These are phyloP conservation scores for Melanogrammus aeglefinus DNA, from an alignment of 2,797 vertebrate species.

Conservation along the genomic window DNA sequence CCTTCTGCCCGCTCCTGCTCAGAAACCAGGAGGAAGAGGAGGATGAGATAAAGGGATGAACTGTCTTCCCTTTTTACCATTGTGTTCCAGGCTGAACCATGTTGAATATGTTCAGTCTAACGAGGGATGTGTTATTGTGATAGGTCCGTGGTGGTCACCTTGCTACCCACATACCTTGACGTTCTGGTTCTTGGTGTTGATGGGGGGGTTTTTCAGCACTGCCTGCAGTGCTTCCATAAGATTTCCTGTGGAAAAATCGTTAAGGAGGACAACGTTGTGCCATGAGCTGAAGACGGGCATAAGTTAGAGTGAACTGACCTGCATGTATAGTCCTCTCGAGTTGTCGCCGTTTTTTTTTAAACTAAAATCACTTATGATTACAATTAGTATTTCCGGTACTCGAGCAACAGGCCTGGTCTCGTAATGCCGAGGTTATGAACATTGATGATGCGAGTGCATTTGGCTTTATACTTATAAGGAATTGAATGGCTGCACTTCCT, in stretches of 20 bases:
- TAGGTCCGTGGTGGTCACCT: neutral
- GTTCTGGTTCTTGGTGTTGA: slow-evolving; percentile 96
- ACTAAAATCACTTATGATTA: neutral
- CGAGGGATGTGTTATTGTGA: neutral
- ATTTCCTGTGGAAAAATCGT: slow-evolving; percentile 84
- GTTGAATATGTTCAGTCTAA: neutral
- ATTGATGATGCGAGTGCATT: slow-evolving; percentile 1
- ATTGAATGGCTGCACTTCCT: slow-evolving; percentile 46
- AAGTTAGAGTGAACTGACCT: too few species aligned
- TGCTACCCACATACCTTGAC: slow-evolving; percentile 81
- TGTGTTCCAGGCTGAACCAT: neutral
- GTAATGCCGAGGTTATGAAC: neutral
- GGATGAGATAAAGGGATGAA: neutral
- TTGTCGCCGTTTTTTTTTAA: neutral
- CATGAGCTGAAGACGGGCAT: neutral
- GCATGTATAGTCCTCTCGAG: neutral
- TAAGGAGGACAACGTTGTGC: slow-evolving; percentile 68
- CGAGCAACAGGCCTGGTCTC: too few species aligned
- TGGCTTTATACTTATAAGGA: slow-evolving; percentile 61
- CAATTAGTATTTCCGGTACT: neutral
- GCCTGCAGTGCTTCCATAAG: slow-evolving; percentile 90
- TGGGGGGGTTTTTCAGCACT: slow-evolving; percentile 95
- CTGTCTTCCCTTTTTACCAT: neutral
- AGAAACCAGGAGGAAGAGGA: slow-evolving; percentile 2
- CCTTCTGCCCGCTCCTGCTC: slow-evolving; percentile 90